Evolutionary conservation across 1,140 invertebrate genomes (phyloP), one percentile per base, ranked within the genome.

Genomic region (Drosophila varians): DNA sequence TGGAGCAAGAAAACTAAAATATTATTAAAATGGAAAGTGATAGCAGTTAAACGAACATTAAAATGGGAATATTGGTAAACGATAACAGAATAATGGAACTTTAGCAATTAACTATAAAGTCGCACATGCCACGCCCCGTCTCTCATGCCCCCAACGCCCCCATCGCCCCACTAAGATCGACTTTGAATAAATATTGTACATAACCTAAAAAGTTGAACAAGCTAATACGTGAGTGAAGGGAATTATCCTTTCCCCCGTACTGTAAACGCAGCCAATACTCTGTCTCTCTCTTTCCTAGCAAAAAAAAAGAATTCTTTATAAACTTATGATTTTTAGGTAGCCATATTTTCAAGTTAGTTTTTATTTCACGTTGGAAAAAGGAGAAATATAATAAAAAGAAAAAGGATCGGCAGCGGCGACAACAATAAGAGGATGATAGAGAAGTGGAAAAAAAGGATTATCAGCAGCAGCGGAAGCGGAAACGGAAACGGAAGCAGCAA

Each of bases 31-130:
- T 60, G 43, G 57, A 74, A 86, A 87, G 82, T 87, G 82, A 87
- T 88, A 87, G 74, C 74, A 87, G 83, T 74, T 80, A 82, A 77
- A 86, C 74, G 51, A 80, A 74, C 64, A 74, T 58, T 77, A 84
- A 56, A 55, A 55, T 21, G 49, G 61, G 48, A 40, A 61, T 66
- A 65, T 52, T 61, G 56, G 49, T 74, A 72, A 55, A 68, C 19
- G 25, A 66, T 28, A 68, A 34, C 43, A 25, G 19, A 38, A 38
- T 74, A 73, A 65, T 49, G 53, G 36, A 74, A 65, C 57, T 49
- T 47, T 84, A 86, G 80, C 40, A 79, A 68, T 60, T 84, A 74
- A 82, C 52, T 42, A 40, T 65, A 80, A 56, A 55, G 34, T 57
- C 38, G 38, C 38, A 42, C 38, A 42, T 18, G 38, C 38, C 38